Evolutionary conservation across 2,113 vertebrate genomes (phyloP).

Genomic region (Hirundichthys speculiger): DNA sequence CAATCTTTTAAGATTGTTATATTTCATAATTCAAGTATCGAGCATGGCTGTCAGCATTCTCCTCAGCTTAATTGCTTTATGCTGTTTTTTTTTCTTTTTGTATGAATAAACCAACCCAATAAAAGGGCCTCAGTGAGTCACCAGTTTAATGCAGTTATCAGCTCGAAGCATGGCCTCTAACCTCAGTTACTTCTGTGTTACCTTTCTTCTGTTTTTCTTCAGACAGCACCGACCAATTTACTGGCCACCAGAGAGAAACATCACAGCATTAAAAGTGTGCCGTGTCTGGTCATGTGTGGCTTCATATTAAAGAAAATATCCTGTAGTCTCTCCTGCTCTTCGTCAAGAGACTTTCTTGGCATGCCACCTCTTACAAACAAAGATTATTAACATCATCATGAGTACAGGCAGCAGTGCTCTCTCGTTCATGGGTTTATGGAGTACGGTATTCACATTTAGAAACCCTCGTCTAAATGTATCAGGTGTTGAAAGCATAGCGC

Average conservation of each 20-base stretch:
- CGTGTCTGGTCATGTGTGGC: not conserved
- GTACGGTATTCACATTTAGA: conserved; percentile 28
- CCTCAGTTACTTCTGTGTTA: not conserved
- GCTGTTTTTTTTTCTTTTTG: not conserved
- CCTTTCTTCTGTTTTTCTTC: not conserved
- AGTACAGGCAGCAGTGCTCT: conserved; percentile 26
- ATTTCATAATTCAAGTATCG: too few relatives aligned
- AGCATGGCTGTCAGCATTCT: conserved; percentile 15
- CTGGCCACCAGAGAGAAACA: not conserved
- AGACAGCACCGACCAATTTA: not conserved
- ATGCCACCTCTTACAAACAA: conserved; percentile 15
- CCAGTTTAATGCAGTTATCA: conserved; percentile 17
- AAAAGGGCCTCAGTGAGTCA: not conserved
- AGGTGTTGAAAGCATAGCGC: conserved; percentile 13
- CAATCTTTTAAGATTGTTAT: conserved; percentile 31
- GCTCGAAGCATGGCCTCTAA: conserved; percentile 5
- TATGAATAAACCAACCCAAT: not conserved
- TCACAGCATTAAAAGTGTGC: not conserved
- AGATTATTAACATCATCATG: conserved; percentile 34
- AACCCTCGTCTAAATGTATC: conserved; percentile 34
- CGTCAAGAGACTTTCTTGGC: conserved; percentile 11
- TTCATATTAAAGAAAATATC: conserved; percentile 4
- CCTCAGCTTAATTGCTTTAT: conserved; percentile 18
- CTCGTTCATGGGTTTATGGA: conserved; percentile 26
- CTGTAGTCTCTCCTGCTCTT: not conserved